Evolutionary conservation across 2,113 vertebrate species (phyloP).

Genomic region (Acinonyx jubatus): DNA sequence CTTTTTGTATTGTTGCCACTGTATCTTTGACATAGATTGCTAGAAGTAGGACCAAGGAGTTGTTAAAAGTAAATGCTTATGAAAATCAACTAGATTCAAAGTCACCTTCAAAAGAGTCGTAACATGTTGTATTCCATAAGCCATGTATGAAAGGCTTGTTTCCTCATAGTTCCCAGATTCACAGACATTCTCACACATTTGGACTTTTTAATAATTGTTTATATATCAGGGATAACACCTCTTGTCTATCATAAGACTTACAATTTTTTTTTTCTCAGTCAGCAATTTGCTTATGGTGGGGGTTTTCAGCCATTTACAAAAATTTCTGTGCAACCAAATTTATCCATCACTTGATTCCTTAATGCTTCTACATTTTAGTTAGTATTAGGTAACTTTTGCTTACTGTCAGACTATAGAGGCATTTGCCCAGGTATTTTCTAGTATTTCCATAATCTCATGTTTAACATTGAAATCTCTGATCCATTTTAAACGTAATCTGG

Average conservation of each 20-base stretch:
- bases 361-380: neutral
- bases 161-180: neutral
- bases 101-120: neutral
- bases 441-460: neutral
- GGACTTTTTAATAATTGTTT: neutral
- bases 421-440: neutral
- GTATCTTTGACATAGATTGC: neutral
- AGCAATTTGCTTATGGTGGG: neutral
- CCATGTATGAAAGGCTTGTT: neutral
- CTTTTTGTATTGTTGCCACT: neutral
- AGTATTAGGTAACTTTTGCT: neutral
- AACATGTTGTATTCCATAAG: neutral
- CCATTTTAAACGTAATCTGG: neutral
- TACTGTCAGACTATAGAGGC: neutral
- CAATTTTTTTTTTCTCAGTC: neutral
- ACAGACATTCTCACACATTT: neutral
- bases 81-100: conserved; percentile 7
- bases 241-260: neutral
- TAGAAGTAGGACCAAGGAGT: neutral
- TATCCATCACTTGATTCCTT: neutral
- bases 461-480: neutral
- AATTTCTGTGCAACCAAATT: neutral
- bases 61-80: neutral
- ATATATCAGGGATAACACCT: neutral
- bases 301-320: neutral